These are phyloP conservation scores for Notothenia rossii DNA, from an alignment of 2,113 vertebrate species.

Conservation along the genomic window DNA sequence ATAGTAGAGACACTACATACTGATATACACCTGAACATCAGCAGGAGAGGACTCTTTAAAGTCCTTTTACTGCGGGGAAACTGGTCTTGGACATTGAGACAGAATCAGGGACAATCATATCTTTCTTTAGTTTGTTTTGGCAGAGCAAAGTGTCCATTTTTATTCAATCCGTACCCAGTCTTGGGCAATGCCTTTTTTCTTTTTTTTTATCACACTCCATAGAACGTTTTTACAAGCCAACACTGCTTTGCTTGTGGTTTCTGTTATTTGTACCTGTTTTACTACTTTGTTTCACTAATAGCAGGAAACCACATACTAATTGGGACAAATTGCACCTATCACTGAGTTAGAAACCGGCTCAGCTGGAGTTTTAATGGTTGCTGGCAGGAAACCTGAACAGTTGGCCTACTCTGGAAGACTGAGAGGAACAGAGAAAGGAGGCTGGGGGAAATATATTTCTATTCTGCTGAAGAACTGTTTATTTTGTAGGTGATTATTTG, in stretches of 20 bases:
- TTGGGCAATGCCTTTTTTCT: too few relatives aligned
- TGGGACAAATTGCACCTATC: constrained; percentile 18
- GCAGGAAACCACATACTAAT: constrained; percentile 20
- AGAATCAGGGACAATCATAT: too few relatives aligned
- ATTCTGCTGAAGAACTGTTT: background rate
- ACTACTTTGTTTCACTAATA: background rate
- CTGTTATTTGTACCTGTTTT: constrained; percentile 33
- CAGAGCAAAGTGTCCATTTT: too few relatives aligned
- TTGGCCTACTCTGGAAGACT: background rate
- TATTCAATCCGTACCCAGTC: too few relatives aligned
- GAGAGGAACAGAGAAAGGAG: background rate
- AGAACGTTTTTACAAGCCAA: background rate
- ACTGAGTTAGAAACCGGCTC: background rate
- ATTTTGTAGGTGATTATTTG: constrained; percentile 2
- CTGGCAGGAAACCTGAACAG: constrained; percentile 7
- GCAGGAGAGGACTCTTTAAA: too few relatives aligned
- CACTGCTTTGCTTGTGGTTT: background rate
- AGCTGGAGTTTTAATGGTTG: background rate
- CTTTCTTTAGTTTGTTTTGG: too few relatives aligned
- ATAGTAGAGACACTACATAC: too few relatives aligned
- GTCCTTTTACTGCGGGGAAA: too few relatives aligned
- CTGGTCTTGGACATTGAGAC: too few relatives aligned
- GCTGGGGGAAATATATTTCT: background rate
- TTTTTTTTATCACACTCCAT: background rate
- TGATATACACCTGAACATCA: too few relatives aligned